Evolutionary conservation across 2,888 invertebrate species (phyloP), one percentile per base, ranked within the genome.

Genomic region (Eurytoma californica): DNA sequence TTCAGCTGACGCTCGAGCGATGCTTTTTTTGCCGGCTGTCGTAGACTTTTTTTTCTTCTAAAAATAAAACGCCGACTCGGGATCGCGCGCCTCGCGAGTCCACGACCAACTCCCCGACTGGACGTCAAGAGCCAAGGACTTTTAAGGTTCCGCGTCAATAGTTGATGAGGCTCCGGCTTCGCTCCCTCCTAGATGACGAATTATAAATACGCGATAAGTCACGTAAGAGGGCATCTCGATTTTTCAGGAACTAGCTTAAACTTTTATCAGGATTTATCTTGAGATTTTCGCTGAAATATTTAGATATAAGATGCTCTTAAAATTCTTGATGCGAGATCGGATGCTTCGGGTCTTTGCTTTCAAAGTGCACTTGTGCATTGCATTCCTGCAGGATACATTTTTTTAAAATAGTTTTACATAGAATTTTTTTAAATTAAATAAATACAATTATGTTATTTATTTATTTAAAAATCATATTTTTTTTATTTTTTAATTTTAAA

Each of bases 81-180:
- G 12, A 12, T 14, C 58, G 12, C 63, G 63, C 9, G 39, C 47
- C 3, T 47, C 47, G 16, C 7, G 9, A 63, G 63, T 63, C 9
- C 9, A 39, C 39, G 39, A 39, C 39, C 9, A 0, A 9, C 39
- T 39, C 39, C 1, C 9, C 39, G 39, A 39, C 39, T 39, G 39
- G 39, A 39, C 18, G 20, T 13, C n/a, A 12, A 3, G 58, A 18
- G 18, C 20, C 67, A 67, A 67, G 67, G 53, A 68, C 53, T 68
- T 28, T 30, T 16, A 28, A 68, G 55, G 67, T 68, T 24, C n/a
- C 55, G 67, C 55, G 28, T 68, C 30, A 68, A 24, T 55, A 68
- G 53, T 68, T 68, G 28, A 68, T 55, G 28, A n/a, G 16, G 4
- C 28, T 3, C 16, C 24, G 24, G 28, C 28, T 14, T 14, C 30